A percentile compares a stretch with the other conserved stretches of the same genome.
phyloP scores from a whole-genome alignment of 2,888 invertebrate genomes.

The Chloroclysta siterata region DNA sequence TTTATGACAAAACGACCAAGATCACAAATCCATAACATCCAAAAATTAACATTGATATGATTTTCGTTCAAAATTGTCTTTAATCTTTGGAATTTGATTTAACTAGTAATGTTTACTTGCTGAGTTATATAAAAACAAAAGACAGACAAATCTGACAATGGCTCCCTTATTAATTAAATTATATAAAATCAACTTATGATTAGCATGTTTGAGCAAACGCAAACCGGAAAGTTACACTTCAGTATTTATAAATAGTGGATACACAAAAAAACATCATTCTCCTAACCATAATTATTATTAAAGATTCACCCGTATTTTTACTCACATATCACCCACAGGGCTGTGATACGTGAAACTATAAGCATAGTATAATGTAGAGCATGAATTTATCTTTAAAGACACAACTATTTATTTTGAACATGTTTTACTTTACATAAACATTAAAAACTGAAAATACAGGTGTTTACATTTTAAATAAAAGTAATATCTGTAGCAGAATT shows the following conservation, averaged over 20 bases:
- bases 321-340: too few relatives aligned
- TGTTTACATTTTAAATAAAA: too few relatives aligned
- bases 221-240: slow-evolving; percentile 44
- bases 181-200: slow-evolving; percentile 43
- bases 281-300: background rate
- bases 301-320: slow-evolving; percentile 1
- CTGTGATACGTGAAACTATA: too few relatives aligned
- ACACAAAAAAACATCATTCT: background rate
- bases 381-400: too few relatives aligned
- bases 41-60: slow-evolving; percentile 2
- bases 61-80: slow-evolving; percentile 3
- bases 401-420: too few relatives aligned
- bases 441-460: too few relatives aligned
- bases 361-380: too few relatives aligned
- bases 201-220: slow-evolving; percentile 61
- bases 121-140: background rate
- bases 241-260: background rate
- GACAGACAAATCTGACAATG: slow-evolving; percentile 1
- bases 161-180: slow-evolving; percentile 2
- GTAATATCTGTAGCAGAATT: too few relatives aligned
- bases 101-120: background rate
- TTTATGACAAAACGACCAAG: background rate
- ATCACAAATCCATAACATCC: background rate
- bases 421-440: too few relatives aligned
- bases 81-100: slow-evolving; percentile 1